Base-by-base conservation (phyloP, 2,888 invertebrate species). In the Rhagonycha lutea region DNA sequence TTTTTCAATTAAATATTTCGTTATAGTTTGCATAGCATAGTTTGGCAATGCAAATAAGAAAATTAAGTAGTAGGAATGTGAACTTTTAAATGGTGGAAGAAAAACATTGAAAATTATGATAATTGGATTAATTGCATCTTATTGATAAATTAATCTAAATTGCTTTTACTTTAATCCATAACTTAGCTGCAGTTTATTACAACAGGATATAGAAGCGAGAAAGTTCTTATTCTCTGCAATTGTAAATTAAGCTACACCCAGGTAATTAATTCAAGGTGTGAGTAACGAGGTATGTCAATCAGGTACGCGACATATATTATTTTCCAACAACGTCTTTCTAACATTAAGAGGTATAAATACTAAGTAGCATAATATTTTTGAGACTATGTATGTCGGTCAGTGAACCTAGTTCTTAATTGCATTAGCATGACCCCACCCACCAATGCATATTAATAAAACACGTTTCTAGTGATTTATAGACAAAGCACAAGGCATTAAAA, bases 401-500 rank as follows among this genome's bases (percentile, higher is more conserved):
- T 85, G 83, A 65, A 84, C 85, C 85, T 82, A 82, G 79, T 81
- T 85, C 85, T 86, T 86, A 86, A 86, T 87, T 87, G 87, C 87
- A 86, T 87, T 86, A 86, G 85, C 86, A 86, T 85, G 85, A 85
- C 86, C 85, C 87, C 87, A 86, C 87, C 87, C 86, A 87, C 87
- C 84, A 83, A 85, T 86, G 86, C 86, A 87, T 86, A 86, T 86
- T 86, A 86, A 86, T 87, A 87, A 86, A 86, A 86, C 86, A 85
- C 85, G 86, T 84, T 84, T 82, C 81, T 81, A 83, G 83, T 86
- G 86, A 86, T 86, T 86, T 86, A 86, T 86, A 83, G 85, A 85
- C 84, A 83, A 83, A 83, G 83, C 81, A 84, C 83, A 83, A 82
- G 82, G 82, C 81, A 80, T 80, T 84, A 84, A 85, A 85, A 85